Percentiles rank a stretch among this genome's conserved stretches.
Conservation (phyloP, 2,888 invertebrate species). For the Steinernema hermaphroditum region DNA sequence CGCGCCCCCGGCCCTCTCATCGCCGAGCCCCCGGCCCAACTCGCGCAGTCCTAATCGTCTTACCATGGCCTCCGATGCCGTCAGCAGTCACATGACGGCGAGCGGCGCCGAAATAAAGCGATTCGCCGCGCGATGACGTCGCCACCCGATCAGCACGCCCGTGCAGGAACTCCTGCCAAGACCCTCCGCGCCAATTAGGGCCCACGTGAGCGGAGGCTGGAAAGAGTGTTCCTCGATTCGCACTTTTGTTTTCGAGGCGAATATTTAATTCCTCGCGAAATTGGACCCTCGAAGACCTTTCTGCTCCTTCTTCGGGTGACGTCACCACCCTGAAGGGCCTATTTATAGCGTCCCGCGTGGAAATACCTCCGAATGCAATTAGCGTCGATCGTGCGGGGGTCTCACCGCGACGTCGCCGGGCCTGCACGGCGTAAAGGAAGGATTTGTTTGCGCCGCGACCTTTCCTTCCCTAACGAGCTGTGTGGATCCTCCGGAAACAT, state of each 20-base stretch:
- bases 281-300: not conserved
- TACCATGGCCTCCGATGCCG: not conserved
- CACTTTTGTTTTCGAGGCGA: conserved; percentile 23
- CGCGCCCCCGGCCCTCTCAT: not conserved
- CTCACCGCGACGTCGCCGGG: too few relatives aligned
- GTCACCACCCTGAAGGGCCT: too few relatives aligned
- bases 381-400: too few relatives aligned
- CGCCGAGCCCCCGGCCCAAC: not conserved
- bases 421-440: too few relatives aligned
- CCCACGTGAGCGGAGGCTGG: too few relatives aligned
- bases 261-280: not conserved
- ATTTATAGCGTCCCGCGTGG: too few relatives aligned
- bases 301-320: too few relatives aligned
- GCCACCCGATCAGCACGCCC: not conserved
- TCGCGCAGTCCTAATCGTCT: conserved; percentile 11
- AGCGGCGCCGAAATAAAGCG: not conserved
- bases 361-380: too few relatives aligned
- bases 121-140: conserved; percentile 1
- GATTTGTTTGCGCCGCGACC: too few relatives aligned
- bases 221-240: not conserved
- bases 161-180: not conserved
- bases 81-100: conserved; percentile 5
- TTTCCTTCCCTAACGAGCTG: too few relatives aligned
- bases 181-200: not conserved
- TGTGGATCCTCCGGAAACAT: too few relatives aligned